Conservation (phyloP, 2,113 vertebrate genomes). For the Pachyramphus minor region DNA sequence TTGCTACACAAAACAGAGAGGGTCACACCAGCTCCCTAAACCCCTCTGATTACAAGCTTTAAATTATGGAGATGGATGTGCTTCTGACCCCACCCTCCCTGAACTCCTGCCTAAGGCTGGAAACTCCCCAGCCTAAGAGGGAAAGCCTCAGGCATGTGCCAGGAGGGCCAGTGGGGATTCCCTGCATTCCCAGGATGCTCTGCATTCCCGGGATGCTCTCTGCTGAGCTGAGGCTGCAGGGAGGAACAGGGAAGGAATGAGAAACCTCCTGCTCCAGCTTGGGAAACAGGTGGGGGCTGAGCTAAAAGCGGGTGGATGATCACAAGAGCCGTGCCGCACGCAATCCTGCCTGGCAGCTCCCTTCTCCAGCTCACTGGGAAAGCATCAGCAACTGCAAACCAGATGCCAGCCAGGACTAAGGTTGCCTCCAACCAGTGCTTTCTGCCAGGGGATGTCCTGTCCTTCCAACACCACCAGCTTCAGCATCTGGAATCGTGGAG, state of each 20-base stretch:
- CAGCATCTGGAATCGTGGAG: not conserved
- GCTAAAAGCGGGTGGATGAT: not conserved
- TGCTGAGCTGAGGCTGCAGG: not conserved
- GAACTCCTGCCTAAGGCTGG: not conserved
- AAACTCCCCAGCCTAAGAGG: not conserved
- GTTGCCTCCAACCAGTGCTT: not conserved
- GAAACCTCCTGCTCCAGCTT: not conserved
- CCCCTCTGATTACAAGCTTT: not conserved
- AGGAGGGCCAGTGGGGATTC: not conserved
- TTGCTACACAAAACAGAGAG: not conserved
- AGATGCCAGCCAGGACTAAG: not conserved
- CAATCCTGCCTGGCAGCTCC: not conserved
- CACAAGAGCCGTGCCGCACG: not conserved
- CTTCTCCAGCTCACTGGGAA: not conserved
- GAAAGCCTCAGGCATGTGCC: slow-evolving; percentile 24
- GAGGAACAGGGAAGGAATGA: slow-evolving; percentile 15
- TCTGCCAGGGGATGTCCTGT: rapidly evolving
- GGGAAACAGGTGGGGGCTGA: slow-evolving; percentile 25
- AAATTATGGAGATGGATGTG: not conserved
- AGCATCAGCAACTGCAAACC: rapidly evolving
- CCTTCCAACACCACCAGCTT: not conserved
- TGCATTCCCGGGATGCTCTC: not conserved
- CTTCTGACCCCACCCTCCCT: not conserved
- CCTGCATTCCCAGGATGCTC: slow-evolving; percentile 37
- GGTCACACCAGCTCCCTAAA: not conserved